Conservation (phyloP, 2,113 vertebrate species). For the Engraulis encrasicolus region DNA sequence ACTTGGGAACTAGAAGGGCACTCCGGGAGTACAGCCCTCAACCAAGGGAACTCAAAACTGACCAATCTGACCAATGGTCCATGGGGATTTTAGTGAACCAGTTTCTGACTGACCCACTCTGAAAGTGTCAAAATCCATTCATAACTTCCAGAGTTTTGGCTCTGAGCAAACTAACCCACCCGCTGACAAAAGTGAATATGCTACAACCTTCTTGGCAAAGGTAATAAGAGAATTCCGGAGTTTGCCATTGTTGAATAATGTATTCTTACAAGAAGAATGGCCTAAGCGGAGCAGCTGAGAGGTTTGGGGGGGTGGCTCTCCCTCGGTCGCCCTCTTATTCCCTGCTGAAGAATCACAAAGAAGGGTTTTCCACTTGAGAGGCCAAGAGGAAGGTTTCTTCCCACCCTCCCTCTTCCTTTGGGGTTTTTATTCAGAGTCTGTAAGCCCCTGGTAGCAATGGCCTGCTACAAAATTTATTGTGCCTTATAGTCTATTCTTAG, state of each 20-base stretch:
- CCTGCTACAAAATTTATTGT: conserved; percentile 38
- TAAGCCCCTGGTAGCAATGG: conserved; percentile 55
- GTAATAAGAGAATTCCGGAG: not conserved
- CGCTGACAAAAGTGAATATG: too few relatives aligned
- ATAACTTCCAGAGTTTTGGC: too few relatives aligned
- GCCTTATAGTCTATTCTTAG: not conserved
- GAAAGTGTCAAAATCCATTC: too few relatives aligned
- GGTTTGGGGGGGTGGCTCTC: conserved; percentile 16
- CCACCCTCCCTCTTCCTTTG: not conserved
- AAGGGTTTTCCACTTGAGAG: conserved; percentile 48
- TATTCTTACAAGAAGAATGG: too few relatives aligned
- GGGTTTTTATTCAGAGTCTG: conserved; percentile 46
- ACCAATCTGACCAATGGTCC: too few relatives aligned
- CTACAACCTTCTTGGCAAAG: too few relatives aligned
- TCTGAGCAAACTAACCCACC: too few relatives aligned
- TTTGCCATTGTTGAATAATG: not conserved
- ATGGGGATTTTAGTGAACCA: too few relatives aligned
- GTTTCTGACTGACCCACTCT: too few relatives aligned
- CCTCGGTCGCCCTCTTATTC: conserved; percentile 48
- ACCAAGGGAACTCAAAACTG: not conserved
- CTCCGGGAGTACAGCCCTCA: too few relatives aligned
- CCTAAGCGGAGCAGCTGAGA: not conserved
- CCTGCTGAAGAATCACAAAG: conserved; percentile 60
- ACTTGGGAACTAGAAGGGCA: too few relatives aligned
- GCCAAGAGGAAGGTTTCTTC: conserved; percentile 47